Conservation (phyloP, 2,113 vertebrate species). For the Procavia capensis region DNA sequence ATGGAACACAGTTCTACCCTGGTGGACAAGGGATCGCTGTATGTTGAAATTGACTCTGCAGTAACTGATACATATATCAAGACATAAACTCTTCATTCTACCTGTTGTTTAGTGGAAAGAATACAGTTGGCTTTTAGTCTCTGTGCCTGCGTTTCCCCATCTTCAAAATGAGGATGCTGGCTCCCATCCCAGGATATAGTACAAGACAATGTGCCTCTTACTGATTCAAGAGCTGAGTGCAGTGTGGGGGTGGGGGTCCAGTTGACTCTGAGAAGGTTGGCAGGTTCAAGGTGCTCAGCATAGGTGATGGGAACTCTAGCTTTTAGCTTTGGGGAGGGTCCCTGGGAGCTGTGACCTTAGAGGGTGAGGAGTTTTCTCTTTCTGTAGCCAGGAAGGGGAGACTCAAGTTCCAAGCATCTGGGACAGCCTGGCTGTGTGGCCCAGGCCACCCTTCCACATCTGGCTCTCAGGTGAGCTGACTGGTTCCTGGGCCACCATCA, state of each 20-base stretch:
- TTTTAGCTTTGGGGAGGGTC: neutral
- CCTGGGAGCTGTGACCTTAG: neutral
- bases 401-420: neutral
- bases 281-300: neutral
- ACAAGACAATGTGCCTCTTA: neutral
- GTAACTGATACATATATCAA: neutral
- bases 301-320: too few relatives aligned
- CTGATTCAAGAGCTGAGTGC: fast-evolving
- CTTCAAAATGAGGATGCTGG: neutral
- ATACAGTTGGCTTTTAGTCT: neutral
- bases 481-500: too few relatives aligned
- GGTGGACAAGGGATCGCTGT: neutral
- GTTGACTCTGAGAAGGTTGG: neutral
- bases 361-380: neutral
- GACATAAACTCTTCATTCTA: neutral
- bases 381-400: neutral
- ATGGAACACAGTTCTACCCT: neutral
- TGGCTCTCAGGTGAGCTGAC: neutral
- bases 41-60: neutral
- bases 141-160: conserved; percentile 9
- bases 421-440: neutral
- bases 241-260: neutral
- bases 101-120: neutral
- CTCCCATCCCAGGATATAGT: neutral
- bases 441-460: neutral